Evolutionary conservation across 2,797 vertebrate genomes (phyloP).

Genomic region (Mus minutoides): DNA sequence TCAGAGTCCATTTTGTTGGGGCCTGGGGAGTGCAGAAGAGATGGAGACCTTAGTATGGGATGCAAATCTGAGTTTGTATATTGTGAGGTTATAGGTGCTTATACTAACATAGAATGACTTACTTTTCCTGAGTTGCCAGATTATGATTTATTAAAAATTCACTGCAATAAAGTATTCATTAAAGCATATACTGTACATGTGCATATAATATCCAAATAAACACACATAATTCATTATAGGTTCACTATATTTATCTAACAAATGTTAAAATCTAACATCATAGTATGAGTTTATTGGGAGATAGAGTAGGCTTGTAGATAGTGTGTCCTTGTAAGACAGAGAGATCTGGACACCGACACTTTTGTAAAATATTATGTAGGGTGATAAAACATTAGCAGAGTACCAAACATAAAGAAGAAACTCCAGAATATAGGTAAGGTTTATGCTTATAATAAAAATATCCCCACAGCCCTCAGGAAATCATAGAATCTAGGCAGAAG

Average conservation of each 20-base stretch:
- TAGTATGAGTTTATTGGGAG: slow-evolving; percentile 8
- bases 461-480: not conserved
- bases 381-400: not conserved
- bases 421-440: not conserved
- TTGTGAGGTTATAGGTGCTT: not conserved
- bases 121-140: not conserved
- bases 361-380: not conserved
- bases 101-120: not conserved
- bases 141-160: slow-evolving; percentile 20
- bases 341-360: not conserved
- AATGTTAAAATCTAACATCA: not conserved
- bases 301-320: not conserved
- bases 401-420: not conserved
- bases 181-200: not conserved
- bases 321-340: not conserved
- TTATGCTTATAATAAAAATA: too few relatives aligned
- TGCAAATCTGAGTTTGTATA: not conserved
- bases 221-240: not conserved
- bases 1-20: not conserved
- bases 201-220: not conserved
- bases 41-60: not conserved
- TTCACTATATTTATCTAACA: not conserved
- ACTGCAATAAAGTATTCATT: not conserved
- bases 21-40: rapidly evolving
- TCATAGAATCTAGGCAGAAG: not conserved